Evolutionary conservation across 2,113 vertebrate species (phyloP).

Genomic region (Hippopotamus amphibius): DNA sequence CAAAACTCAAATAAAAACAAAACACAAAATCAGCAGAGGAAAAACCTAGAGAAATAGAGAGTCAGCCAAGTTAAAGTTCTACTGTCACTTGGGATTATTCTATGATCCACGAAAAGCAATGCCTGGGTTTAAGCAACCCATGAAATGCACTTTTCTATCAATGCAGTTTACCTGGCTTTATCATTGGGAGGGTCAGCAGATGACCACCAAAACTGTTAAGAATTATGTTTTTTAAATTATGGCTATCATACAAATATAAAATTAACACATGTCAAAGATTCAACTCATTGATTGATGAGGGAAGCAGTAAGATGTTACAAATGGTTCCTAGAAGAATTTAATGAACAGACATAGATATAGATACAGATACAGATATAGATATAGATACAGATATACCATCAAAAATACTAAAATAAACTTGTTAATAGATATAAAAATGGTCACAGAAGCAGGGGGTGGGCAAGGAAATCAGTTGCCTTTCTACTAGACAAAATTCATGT

Average conservation of each 20-base stretch:
- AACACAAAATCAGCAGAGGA: neutral
- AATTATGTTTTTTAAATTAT: neutral
- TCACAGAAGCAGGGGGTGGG: neutral
- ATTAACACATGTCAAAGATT: neutral
- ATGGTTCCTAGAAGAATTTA: neutral
- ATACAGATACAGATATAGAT: neutral
- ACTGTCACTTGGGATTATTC: neutral
- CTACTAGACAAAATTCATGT: neutral
- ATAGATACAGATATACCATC: neutral
- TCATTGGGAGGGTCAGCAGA: neutral
- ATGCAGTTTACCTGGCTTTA: neutral
- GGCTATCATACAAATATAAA: neutral
- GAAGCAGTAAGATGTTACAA: neutral
- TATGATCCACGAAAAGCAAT: neutral
- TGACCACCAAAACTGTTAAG: neutral
- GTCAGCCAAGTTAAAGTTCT: neutral
- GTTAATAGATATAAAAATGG: neutral
- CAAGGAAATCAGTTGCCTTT: neutral
- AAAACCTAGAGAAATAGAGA: neutral
- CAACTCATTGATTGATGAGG: neutral
- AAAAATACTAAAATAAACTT: slow-evolving; percentile 9
- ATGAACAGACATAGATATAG: neutral
- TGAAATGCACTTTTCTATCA: neutral
- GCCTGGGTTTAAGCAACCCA: neutral
- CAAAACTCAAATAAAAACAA: neutral